Percentiles rank a stretch among this genome's conserved stretches.
Conservation (phyloP, 2,888 invertebrate species). For the Brachylomia viminalis region DNA sequence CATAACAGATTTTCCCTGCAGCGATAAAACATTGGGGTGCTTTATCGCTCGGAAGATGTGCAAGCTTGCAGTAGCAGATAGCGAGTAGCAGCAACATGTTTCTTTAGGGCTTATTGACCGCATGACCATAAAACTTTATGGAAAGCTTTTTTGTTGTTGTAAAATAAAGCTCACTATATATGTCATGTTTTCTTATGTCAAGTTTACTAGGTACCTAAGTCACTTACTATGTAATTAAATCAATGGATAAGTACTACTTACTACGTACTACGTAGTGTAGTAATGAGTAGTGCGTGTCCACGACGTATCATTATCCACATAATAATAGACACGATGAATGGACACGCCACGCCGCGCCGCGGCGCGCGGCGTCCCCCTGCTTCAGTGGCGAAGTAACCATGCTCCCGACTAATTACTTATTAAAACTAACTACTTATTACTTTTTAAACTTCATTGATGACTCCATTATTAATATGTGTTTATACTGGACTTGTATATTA, state of each 20-base stretch:
- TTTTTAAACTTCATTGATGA: conserved; percentile 59
- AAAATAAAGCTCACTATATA: neutral
- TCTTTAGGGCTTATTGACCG: conserved; percentile 25
- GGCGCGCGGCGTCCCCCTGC: conserved; percentile 35
- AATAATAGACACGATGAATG: conserved; percentile 62
- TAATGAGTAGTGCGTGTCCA: conserved; percentile 62
- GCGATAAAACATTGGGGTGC: conserved; percentile 63
- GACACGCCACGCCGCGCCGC: conserved; percentile 48
- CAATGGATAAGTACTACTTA: conserved; percentile 49
- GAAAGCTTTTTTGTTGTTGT: neutral
- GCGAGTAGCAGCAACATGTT: conserved; percentile 21
- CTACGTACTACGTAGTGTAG: conserved; percentile 46
- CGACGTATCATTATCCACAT: conserved; percentile 62
- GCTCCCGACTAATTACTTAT: conserved; percentile 59
- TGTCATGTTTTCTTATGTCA: neutral
- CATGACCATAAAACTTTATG: conserved; percentile 24
- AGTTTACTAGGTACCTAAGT: conserved; percentile 12
- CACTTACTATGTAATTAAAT: conserved; percentile 35
- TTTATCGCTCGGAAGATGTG: conserved; percentile 64
- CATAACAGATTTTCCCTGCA: conserved; percentile 41
- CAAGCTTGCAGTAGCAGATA: conserved; percentile 56
- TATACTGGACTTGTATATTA: conserved; percentile 22
- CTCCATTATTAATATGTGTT: conserved; percentile 44
- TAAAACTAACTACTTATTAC: conserved; percentile 65
- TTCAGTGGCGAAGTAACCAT: conserved; percentile 24